Percentiles rank a stretch among this genome's conserved stretches.
phyloP scores from a whole-genome alignment of 2,113 vertebrate genomes.

The Sturnira hondurensis region DNA sequence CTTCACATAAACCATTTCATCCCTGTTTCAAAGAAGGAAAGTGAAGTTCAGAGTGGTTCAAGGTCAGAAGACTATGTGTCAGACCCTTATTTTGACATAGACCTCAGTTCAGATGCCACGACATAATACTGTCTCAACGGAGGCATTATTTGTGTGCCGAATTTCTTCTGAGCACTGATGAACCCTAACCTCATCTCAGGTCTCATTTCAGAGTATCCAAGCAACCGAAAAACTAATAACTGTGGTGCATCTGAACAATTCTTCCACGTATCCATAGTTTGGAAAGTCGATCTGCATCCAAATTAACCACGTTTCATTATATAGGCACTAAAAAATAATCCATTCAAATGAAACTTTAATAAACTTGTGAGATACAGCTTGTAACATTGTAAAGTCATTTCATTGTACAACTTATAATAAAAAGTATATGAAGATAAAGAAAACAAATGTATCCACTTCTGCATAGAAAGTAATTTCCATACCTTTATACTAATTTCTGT shows the following conservation, averaged over 20 bases:
- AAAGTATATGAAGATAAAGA: conserved; percentile 22
- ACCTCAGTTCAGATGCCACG: neutral
- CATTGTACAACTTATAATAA: neutral
- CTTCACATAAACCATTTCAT: neutral
- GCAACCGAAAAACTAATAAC: neutral
- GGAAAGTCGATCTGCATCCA: neutral
- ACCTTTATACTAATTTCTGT: neutral
- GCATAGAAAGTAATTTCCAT: neutral
- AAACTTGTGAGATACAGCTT: neutral
- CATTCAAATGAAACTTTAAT: neutral
- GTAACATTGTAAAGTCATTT: conserved; percentile 6
- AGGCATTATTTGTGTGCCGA: neutral
- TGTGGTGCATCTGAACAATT: neutral
- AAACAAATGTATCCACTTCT: neutral
- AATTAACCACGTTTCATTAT: neutral
- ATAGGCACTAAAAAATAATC: neutral
- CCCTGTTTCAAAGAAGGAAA: neutral
- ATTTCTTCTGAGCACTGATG: neutral
- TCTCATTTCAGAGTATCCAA: neutral
- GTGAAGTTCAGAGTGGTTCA: neutral
- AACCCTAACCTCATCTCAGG: neutral
- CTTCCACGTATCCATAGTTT: neutral
- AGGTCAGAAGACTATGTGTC: neutral
- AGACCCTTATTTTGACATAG: no score
- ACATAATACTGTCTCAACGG: neutral